Percentiles rank a stretch among this genome's conserved stretches.
Evolutionary conservation across 1,140 invertebrate species (phyloP).

Genomic region (Zaprionus davidi): DNA sequence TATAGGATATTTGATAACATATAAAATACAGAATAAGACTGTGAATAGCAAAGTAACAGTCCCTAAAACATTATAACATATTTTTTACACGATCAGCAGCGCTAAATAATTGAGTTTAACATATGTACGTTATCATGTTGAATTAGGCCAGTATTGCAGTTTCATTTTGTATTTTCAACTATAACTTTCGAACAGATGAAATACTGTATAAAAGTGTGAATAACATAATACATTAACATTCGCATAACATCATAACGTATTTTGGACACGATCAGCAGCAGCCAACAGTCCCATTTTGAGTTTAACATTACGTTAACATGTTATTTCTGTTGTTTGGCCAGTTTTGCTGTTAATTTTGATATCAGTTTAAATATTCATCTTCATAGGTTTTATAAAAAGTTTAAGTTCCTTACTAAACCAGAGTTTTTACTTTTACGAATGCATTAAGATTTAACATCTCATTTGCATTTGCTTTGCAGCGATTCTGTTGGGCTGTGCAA

Average conservation of each 20-base stretch:
- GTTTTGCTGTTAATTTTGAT: slow-evolving; percentile 14
- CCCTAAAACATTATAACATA: neutral
- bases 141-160: neutral
- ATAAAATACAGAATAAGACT: neutral
- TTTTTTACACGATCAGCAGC: neutral
- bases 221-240: neutral
- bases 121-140: neutral
- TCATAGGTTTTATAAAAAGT: neutral
- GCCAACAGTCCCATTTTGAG: slow-evolving; percentile 12
- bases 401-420: neutral
- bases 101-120: slow-evolving; percentile 4
- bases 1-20: neutral
- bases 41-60: neutral
- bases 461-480: slow-evolving; percentile 14
- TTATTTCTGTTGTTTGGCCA: neutral
- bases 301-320: slow-evolving; percentile 5
- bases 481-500: slow-evolving; percentile 8
- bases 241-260: neutral
- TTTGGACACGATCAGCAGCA: neutral
- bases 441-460: neutral
- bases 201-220: neutral
- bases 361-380: neutral
- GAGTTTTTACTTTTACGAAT: neutral
- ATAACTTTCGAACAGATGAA: neutral
- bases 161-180: neutral